Percentiles rank a stretch among this genome's conserved stretches.
Evolutionary conservation across 1,140 invertebrate genomes (phyloP).

Genomic region (Lepidurus packardi): DNA sequence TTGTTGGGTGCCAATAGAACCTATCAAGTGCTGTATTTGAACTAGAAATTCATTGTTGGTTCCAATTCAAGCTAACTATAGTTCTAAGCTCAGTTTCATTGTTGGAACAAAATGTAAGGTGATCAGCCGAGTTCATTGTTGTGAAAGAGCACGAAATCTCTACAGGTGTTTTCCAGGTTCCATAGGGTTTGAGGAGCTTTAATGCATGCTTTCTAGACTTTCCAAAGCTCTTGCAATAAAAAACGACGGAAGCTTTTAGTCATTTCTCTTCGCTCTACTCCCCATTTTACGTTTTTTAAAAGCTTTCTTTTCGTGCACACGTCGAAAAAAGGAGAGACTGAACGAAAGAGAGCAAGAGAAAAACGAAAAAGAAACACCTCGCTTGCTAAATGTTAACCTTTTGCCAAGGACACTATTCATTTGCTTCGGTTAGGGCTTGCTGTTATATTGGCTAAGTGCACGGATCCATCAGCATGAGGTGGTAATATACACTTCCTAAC

Average conservation of each 20-base stretch:
- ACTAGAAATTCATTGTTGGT: too few species aligned
- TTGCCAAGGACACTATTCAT: neutral
- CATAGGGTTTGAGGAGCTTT: neutral
- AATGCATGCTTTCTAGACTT: neutral
- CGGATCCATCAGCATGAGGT: neutral
- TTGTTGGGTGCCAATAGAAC: too few species aligned
- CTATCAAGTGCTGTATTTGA: too few species aligned
- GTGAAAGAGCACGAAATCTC: too few species aligned
- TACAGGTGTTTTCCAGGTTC: too few species aligned
- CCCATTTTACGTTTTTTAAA: neutral
- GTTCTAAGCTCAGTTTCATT: too few species aligned
- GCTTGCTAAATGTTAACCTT: conserved; percentile 19
- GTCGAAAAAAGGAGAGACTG: neutral
- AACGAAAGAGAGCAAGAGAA: too few species aligned
- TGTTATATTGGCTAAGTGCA: neutral
- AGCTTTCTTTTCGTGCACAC: neutral
- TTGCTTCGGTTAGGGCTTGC: neutral
- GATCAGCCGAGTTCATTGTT: too few species aligned
- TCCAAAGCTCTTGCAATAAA: neutral
- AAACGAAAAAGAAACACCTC: neutral
- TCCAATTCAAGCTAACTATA: too few species aligned
- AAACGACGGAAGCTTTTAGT: neutral
- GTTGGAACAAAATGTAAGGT: too few species aligned
- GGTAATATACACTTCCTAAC: neutral
- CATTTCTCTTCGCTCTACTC: neutral